These are phyloP conservation scores for Lampris incognitus DNA, from an alignment of 2,113 vertebrate genomes.

Conservation along the genomic window DNA sequence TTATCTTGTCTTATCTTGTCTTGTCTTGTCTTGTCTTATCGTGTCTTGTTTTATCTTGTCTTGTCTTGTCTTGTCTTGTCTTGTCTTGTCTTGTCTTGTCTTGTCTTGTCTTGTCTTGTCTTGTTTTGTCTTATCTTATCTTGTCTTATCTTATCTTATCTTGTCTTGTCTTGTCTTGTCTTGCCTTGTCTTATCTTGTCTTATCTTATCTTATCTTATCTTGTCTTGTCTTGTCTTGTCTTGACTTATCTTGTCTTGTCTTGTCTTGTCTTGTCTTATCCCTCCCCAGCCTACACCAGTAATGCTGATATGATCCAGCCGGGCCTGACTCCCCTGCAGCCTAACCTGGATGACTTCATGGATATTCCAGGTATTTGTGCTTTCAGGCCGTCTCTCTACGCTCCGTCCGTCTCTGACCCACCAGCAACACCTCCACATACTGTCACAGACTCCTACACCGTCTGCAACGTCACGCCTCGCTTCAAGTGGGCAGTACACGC, in stretches of 20 bases:
- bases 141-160: conserved; percentile 25
- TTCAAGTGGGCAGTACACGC: no score
- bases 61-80: conserved; percentile 23
- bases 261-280: conserved; percentile 16
- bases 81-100: neutral
- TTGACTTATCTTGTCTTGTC: neutral
- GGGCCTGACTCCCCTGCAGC: conserved; percentile 91
- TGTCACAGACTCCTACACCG: neutral
- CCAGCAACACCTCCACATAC: neutral
- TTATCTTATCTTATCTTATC: neutral
- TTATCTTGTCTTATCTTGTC: neutral
- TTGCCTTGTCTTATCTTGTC: conserved; percentile 30
- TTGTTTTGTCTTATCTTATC: neutral
- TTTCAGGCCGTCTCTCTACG: neutral
- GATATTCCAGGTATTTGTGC: conserved; percentile 89
- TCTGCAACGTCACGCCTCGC: no score
- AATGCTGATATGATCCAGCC: conserved; percentile 99
- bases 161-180: conserved; percentile 17
- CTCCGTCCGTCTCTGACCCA: neutral
- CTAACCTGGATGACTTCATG: conserved; percentile 95
- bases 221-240: conserved; percentile 23
- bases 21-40: conserved; percentile 23
- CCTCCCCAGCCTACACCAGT: conserved; percentile 85
- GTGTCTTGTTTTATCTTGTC: neutral
- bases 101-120: conserved; percentile 23